Evolutionary conservation across 2,113 vertebrate genomes (phyloP), one percentile per base, ranked within the genome.

Genomic region (Pteropus alecto): DNA sequence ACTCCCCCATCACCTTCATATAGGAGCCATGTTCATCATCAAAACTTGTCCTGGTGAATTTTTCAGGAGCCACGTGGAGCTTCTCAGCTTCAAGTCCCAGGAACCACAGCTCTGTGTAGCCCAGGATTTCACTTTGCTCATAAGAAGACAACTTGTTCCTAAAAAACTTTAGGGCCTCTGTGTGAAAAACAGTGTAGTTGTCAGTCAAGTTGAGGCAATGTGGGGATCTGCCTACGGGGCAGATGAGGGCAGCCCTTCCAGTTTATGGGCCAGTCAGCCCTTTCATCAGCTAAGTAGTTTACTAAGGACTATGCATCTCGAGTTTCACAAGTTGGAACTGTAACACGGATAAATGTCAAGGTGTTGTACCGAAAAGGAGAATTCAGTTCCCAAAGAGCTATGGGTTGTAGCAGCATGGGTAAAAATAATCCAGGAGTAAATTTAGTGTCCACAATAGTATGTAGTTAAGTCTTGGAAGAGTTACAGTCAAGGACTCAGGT

Each of bases 11-110:
- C 96, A 99, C 99, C 99, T 99, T 99, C 92, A 99, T 96, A 96
- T 99, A 99, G 97, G 99, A 99, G 33, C 99, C 99, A 0, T 99
- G 99, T 58, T 99, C 99, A 51, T 99, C 99, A 68, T 99, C 99
- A 13, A 99, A 99, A 96, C 99, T 98, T 2, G 97, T 99, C 98
- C 99, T 99, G 97, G 99, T 99, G 46, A 99, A 98, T 7, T 98
- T 98, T 73, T 99, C 99, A 63, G 99, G 98, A 71, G 98, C 96
- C 87, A 98, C 98, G 46, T 99, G 98, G 61, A 99, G 99, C 96
- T 99, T 99, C 97, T 99, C 98, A 76, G 99, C 99, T 76, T 99
- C 99, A 89, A 99, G 98, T 19, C 99, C 99, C 98, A 99, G 98
- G 98, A 99, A 99, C 99, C 99, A 99, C 89, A 99, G 98, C 97